phyloP scores from a whole-genome alignment of 2,113 vertebrate genomes.

The Zosterops hypoxanthus region DNA sequence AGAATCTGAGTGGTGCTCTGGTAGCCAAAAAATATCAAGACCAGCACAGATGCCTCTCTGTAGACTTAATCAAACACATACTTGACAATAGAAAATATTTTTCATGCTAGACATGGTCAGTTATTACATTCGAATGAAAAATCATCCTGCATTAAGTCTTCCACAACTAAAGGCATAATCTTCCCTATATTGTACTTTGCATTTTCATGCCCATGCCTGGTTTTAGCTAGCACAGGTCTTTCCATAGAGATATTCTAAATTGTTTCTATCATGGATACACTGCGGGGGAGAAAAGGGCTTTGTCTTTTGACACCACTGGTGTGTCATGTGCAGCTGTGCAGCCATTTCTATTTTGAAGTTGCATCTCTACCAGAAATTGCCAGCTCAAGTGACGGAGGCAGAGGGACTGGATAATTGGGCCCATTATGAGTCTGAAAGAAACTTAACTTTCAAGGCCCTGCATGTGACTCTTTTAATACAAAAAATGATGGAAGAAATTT shows the following conservation, averaged over 20 bases:
- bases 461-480: background rate
- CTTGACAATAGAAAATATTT: background rate
- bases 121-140: background rate
- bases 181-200: background rate
- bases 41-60: background rate
- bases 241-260: background rate
- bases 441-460: background rate
- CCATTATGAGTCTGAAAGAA: background rate
- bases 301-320: background rate
- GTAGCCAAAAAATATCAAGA: background rate
- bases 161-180: background rate
- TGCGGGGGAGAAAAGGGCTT: background rate
- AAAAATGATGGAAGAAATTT: background rate
- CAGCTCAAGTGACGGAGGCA: background rate
- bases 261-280: background rate
- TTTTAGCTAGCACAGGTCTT: background rate
- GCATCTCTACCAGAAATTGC: background rate
- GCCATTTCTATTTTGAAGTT: background rate
- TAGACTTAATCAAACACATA: background rate
- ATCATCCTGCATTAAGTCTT: background rate
- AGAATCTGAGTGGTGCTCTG: background rate
- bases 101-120: background rate
- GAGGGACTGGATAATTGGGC: background rate
- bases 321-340: background rate
- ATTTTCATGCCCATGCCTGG: background rate